Percentiles rank a stretch among this genome's conserved stretches.
phyloP scores from a whole-genome alignment of 2,113 vertebrate genomes.

The Macaca mulatta region DNA sequence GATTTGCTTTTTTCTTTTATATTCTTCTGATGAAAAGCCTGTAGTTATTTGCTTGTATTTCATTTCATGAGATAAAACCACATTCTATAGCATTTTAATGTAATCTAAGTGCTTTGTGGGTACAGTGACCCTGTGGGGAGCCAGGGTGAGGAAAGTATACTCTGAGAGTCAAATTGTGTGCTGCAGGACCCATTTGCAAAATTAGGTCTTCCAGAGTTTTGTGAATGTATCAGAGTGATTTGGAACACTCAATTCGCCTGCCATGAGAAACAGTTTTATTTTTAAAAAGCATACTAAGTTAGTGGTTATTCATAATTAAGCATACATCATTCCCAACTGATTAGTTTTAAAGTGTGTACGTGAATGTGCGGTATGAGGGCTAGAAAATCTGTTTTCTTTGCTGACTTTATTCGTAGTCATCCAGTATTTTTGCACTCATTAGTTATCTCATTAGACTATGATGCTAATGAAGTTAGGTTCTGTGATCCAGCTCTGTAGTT shows the following conservation, averaged over 20 bases:
- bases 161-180: background rate
- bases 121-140: background rate
- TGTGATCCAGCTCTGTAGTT: background rate
- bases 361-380: background rate
- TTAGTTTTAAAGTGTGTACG: slow-evolving; percentile 1
- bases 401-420: background rate
- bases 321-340: background rate
- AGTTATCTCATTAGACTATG: background rate
- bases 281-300: slow-evolving; percentile 49
- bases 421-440: background rate
- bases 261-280: slow-evolving; percentile 30
- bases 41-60: slow-evolving; percentile 50
- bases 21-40: slow-evolving; percentile 30
- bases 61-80: slow-evolving; percentile 28
- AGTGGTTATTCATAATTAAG: slow-evolving; percentile 48
- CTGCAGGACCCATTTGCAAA: slow-evolving; percentile 32
- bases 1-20: slow-evolving; percentile 44
- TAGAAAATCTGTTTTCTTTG: background rate
- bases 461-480: background rate
- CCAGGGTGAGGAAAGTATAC: background rate
- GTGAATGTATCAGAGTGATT: slow-evolving; percentile 34
- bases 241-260: background rate
- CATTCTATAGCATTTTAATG: slow-evolving; percentile 50
- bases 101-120: slow-evolving; percentile 51
- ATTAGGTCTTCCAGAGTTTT: slow-evolving; percentile 29